Conservation (phyloP, 2,113 vertebrate species). For the Stegostoma tigrinum region DNA sequence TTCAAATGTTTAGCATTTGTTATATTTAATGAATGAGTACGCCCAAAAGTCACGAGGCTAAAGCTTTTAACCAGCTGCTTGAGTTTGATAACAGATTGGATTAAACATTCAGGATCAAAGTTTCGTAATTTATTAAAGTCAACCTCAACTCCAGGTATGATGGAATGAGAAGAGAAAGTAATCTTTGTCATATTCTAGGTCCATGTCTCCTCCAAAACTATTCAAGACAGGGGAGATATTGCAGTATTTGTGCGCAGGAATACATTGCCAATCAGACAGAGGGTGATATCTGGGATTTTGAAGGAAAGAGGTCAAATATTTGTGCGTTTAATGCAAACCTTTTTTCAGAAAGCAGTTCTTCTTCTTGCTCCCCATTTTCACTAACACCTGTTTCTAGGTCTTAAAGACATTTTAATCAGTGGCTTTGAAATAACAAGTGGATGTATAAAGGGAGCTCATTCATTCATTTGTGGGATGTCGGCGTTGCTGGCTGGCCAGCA, state of each 20-base stretch:
- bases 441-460: no score
- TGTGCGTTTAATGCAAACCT: not conserved
- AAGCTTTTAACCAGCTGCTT: no score
- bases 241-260: no score
- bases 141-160: not conserved
- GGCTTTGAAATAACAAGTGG: no score
- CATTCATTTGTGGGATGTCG: no score
- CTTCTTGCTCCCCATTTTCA: not conserved
- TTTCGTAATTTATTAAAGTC: not conserved
- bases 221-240: no score
- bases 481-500: no score
- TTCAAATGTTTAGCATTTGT: not conserved
- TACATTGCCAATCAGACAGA: not conserved
- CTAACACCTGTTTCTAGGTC: not conserved
- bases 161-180: not conserved
- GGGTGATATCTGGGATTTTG: not conserved
- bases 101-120: not conserved
- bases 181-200: no score
- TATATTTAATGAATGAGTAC: not conserved
- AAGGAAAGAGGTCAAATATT: not conserved
- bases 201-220: no score
- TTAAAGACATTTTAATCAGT: not conserved
- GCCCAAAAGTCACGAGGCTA: not conserved
- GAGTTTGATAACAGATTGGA: not conserved
- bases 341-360: not conserved